phyloP scores from a whole-genome alignment of 2,888 invertebrate species.

The Cerceris ruficornis region DNA sequence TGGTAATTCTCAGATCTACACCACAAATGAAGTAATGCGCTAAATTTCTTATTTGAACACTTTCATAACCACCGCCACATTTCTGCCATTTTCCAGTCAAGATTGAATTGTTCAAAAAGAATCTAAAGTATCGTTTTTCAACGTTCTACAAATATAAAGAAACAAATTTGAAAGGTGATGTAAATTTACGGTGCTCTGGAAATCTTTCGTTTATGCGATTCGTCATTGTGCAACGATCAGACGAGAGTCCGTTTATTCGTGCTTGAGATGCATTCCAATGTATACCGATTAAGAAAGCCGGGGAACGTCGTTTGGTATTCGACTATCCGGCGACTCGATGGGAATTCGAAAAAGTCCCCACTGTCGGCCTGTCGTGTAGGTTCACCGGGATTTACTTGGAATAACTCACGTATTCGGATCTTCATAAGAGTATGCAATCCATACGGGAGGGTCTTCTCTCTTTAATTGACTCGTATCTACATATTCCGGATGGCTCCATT shows the following conservation, averaged over 20 bases:
- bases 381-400: slow-evolving; percentile 53
- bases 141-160: no score
- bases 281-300: slow-evolving; percentile 58
- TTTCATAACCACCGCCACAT: no score
- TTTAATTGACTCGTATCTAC: slow-evolving; percentile 58
- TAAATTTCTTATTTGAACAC: no score
- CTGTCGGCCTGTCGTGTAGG: slow-evolving; percentile 52
- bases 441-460: slow-evolving; percentile 26
- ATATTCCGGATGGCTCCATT: slow-evolving; percentile 49
- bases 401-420: slow-evolving; percentile 56
- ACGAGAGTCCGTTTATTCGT: slow-evolving; percentile 18
- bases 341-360: slow-evolving; percentile 57
- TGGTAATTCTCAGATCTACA: no score
- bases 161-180: background rate
- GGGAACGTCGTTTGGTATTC: slow-evolving; percentile 58
- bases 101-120: no score
- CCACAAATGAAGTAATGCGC: no score
- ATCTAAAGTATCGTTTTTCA: no score
- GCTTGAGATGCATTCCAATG: slow-evolving; percentile 52
- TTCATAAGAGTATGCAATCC: slow-evolving; percentile 30
- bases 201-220: slow-evolving; percentile 40
- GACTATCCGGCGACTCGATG: slow-evolving; percentile 45
- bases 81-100: no score
- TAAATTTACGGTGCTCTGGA: slow-evolving; percentile 4
- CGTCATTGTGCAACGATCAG: slow-evolving; percentile 56